A percentile compares a stretch with the other conserved stretches of the same genome.
Conservation (phyloP, 2,888 invertebrate species). For the Oxyteleia sp. region DNA sequence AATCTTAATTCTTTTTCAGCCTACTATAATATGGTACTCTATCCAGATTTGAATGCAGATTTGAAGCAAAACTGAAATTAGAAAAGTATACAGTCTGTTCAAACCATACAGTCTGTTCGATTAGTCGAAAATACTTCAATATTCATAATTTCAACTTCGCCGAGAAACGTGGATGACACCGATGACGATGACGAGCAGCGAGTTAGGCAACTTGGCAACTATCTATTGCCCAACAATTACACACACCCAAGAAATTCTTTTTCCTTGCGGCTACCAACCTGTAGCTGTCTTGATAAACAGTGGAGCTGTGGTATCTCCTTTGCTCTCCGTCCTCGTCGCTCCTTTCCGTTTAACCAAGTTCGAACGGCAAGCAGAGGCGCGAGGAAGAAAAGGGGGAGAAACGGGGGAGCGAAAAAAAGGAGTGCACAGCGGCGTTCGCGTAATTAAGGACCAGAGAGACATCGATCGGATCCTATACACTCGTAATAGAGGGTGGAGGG, state of each 20-base stretch:
- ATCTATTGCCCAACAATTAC: no score
- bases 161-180: background rate
- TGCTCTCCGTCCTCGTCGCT: constrained; percentile 35
- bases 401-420: constrained; percentile 57
- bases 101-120: no score
- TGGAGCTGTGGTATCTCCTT: constrained; percentile 45
- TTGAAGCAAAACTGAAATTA: no score
- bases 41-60: no score
- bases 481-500: constrained; percentile 65
- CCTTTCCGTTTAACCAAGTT: constrained; percentile 57
- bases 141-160: no score
- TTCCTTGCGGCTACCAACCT: constrained; percentile 63
- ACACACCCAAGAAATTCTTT: constrained; percentile 41
- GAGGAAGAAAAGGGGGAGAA: constrained; percentile 22
- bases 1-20: no score
- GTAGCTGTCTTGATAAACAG: constrained; percentile 71
- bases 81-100: no score
- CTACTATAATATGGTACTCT: no score
- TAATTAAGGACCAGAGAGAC: constrained; percentile 85
- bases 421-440: constrained; percentile 78
- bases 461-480: constrained; percentile 83
- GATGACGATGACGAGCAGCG: no score
- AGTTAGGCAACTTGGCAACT: no score
- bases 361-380: constrained; percentile 36
- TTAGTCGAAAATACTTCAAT: no score